phyloP scores from a whole-genome alignment of 2,888 invertebrate species.

The Aphidius colemani region DNA sequence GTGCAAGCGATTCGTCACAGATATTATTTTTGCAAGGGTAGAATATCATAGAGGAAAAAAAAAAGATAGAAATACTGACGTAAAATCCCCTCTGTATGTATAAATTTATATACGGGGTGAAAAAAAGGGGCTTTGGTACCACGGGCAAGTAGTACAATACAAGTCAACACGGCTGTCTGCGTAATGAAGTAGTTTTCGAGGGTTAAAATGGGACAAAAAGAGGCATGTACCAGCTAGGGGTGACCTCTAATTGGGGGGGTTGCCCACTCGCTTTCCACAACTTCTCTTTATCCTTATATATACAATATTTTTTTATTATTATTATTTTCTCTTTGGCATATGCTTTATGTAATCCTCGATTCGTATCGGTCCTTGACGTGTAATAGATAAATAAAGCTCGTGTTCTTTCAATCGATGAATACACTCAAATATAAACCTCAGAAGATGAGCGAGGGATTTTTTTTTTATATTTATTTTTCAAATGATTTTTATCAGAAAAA shows the following conservation, averaged over 20 bases:
- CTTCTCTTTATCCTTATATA: slow-evolving; percentile 20
- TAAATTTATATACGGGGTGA: slow-evolving; percentile 22
- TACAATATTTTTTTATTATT: slow-evolving; percentile 16
- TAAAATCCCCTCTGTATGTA: not conserved
- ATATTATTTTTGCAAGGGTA: slow-evolving; percentile 53
- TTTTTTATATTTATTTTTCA: not conserved
- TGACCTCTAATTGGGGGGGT: slow-evolving; percentile 57
- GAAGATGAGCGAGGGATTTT: not conserved
- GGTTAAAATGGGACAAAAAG: slow-evolving; percentile 41
- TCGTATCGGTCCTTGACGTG: slow-evolving; percentile 48
- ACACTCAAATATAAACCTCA: slow-evolving; percentile 33
- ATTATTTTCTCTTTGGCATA: slow-evolving; percentile 52
- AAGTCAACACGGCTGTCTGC: slow-evolving; percentile 61
- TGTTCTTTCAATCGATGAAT: slow-evolving; percentile 44
- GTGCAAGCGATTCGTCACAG: slow-evolving; percentile 59
- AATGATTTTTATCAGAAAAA: slow-evolving; percentile 25
- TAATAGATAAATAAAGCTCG: slow-evolving; percentile 59
- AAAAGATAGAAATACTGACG: not conserved
- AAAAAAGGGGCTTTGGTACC: slow-evolving; percentile 37
- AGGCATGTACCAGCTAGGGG: slow-evolving; percentile 39
- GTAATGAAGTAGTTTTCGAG: slow-evolving; percentile 60
- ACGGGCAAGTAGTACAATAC: slow-evolving; percentile 51
- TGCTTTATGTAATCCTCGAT: slow-evolving; percentile 55
- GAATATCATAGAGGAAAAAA: too few relatives aligned
- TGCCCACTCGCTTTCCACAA: slow-evolving; percentile 50